Percentiles rank a stretch among this genome's conserved stretches.
Conservation (phyloP, 30 jellyfish, hydroid and myxozoan genomes). For the Aurelia aurita region DNA sequence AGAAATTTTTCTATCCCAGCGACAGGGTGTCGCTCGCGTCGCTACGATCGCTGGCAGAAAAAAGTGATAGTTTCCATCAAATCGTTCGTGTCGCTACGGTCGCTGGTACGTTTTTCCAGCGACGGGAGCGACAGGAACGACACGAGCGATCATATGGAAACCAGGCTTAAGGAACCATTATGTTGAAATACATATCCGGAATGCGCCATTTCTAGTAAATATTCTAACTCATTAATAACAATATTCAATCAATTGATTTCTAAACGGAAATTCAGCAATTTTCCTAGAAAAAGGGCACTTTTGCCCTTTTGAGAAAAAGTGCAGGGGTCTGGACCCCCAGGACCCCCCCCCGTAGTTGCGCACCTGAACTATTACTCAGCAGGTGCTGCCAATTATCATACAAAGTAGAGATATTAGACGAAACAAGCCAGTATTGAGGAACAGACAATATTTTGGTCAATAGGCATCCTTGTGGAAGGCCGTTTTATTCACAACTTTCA, state of each 20-base stretch:
- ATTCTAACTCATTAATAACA: neutral
- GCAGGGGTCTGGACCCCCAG: slow-evolving; percentile 19
- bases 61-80: too few relatives aligned
- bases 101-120: too few relatives aligned
- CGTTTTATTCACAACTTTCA: too few relatives aligned
- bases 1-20: too few relatives aligned
- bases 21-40: too few relatives aligned
- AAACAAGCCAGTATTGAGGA: neutral
- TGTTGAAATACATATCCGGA: slow-evolving; percentile 3
- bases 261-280: slow-evolving; percentile 9
- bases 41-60: too few relatives aligned
- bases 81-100: too few relatives aligned
- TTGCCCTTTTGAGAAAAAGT: slow-evolving; percentile 14
- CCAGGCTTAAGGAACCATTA: slow-evolving; percentile 15
- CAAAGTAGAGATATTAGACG: neutral
- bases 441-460: neutral
- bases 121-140: too few relatives aligned
- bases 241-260: neutral
- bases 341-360: too few relatives aligned
- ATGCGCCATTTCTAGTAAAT: neutral
- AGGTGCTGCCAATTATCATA: neutral
- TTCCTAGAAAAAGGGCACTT: slow-evolving; percentile 24
- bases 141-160: too few relatives aligned
- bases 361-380: neutral
- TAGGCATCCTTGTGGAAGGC: too few relatives aligned